These are phyloP conservation scores for Lasius fuliginosus DNA, from an alignment of 2,888 invertebrate genomes.

Conservation along the genomic window DNA sequence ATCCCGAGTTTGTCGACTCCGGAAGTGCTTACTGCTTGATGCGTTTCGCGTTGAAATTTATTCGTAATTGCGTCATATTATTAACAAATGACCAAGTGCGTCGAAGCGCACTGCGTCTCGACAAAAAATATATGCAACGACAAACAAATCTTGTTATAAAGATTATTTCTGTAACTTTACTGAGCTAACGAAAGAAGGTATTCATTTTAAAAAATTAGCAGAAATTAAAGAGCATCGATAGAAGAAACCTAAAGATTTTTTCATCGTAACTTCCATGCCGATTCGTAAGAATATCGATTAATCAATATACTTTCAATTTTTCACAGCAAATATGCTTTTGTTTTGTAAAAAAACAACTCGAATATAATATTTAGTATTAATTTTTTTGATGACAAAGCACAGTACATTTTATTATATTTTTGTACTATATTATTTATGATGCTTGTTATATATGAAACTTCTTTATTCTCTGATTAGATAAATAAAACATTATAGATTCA, in stretches of 20 bases:
- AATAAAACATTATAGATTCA: slow-evolving; percentile 18
- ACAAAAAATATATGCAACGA: neutral
- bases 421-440: neutral
- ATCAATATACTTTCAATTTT: neutral
- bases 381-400: neutral
- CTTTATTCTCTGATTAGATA: neutral
- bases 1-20: slow-evolving; percentile 3
- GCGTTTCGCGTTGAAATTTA: neutral
- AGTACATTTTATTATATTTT: neutral
- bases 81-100: neutral
- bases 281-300: neutral
- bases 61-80: slow-evolving; percentile 14
- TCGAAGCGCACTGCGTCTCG: neutral
- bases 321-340: neutral
- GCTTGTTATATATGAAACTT: neutral
- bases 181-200: slow-evolving; percentile 33
- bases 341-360: neutral
- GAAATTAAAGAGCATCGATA: slow-evolving; percentile 54
- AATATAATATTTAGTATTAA: neutral
- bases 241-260: slow-evolving; percentile 57
- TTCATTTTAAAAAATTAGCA: slow-evolving; percentile 60
- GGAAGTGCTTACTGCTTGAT: neutral
- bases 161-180: slow-evolving; percentile 14
- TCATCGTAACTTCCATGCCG: slow-evolving; percentile 37
- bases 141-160: neutral